Evolutionary conservation across 2,888 invertebrate genomes (phyloP).

Genomic region (Melikaiella ostensackeni): DNA sequence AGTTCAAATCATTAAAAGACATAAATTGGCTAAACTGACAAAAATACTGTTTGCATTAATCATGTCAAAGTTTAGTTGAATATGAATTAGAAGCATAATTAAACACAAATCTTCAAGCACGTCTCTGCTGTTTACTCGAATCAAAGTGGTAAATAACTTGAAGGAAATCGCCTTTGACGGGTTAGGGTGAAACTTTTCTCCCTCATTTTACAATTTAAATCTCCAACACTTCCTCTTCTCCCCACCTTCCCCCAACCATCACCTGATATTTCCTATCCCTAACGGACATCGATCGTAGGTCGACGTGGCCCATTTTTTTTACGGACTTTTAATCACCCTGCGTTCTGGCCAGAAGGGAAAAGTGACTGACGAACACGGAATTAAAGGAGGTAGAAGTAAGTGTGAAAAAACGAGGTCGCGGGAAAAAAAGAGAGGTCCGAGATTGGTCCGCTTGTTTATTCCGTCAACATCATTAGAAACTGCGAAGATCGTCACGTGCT

Average conservation of each 20-base stretch:
- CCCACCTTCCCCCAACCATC: neutral
- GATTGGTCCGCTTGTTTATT: slow-evolving; percentile 54
- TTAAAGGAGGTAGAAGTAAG: slow-evolving; percentile 39
- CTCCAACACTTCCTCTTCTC: slow-evolving; percentile 45
- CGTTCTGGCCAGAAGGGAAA: slow-evolving; percentile 43
- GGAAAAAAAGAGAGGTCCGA: slow-evolving; percentile 42
- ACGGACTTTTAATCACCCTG: slow-evolving; percentile 48
- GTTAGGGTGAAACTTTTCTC: slow-evolving; percentile 1
- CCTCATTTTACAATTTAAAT: slow-evolving; percentile 31
- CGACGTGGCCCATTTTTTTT: slow-evolving; percentile 38
- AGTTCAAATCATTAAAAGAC: too few species aligned
- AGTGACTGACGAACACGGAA: slow-evolving; percentile 45
- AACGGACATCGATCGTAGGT: slow-evolving; percentile 23
- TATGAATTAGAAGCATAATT: neutral
- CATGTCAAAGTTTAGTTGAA: too few species aligned
- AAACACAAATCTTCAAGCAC: neutral
- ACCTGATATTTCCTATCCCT: slow-evolving; percentile 41
- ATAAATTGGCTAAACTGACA: too few species aligned
- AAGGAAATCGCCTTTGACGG: slow-evolving; percentile 1
- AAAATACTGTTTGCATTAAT: too few species aligned
- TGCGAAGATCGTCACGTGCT: slow-evolving; percentile 4
- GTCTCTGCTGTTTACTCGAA: neutral
- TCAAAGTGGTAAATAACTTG: slow-evolving; percentile 9
- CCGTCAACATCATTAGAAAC: slow-evolving; percentile 45
- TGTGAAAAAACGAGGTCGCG: slow-evolving; percentile 47